Base-by-base conservation (phyloP, 2,113 vertebrate genomes). In the Ranitomeya variabilis region DNA sequence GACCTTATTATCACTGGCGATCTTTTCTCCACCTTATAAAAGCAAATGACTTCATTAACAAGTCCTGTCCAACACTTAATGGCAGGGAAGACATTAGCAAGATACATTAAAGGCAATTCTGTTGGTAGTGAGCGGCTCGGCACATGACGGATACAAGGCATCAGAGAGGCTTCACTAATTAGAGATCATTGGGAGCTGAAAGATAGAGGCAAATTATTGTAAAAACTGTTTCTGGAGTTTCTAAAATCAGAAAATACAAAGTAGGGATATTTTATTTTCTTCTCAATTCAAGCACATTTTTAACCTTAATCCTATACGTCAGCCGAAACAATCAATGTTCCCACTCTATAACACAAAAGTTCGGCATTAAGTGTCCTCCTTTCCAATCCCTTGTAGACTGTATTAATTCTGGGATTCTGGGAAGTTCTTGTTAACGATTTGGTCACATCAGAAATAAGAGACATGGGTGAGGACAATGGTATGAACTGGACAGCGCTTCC, bases 31-130 rank as follows among this genome's bases (percentile, higher is more conserved):
- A 89, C 59, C 81, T 77, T 84, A 78, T 66, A 78, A 89, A 84
- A 89, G 80, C 71, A 89, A 89, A 89, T 89, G 81, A 84, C 71
- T 88, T 77, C 73, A 84, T 89, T 89, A 89, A 84, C 71, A 89
- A 89, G 60, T 89, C n/a, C 87, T 89, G 81, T 89, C 71, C 80
- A 83, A 83, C 57, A 77, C 73, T 84, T 89, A 89, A 89, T 84
- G 80, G 81, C 71, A 84, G 84, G 73, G 45, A 89, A 57, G 37
- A 78, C 73, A 89, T 89, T 89, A 78, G 81, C 87, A 67, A 78
- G 80, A 89, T 78, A 84, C 81, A 89, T 84, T 89, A 84, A 89
- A 84, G 71, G 45, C 55, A 7, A 54, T 77, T 84, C 59, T 60
- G 57, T 69, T 67, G 81, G 66, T 84, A 84, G 54, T 81, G 78